phyloP scores from a whole-genome alignment of 92 coral and sea anemone genomes.

The Micromussa lordhowensis region DNA sequence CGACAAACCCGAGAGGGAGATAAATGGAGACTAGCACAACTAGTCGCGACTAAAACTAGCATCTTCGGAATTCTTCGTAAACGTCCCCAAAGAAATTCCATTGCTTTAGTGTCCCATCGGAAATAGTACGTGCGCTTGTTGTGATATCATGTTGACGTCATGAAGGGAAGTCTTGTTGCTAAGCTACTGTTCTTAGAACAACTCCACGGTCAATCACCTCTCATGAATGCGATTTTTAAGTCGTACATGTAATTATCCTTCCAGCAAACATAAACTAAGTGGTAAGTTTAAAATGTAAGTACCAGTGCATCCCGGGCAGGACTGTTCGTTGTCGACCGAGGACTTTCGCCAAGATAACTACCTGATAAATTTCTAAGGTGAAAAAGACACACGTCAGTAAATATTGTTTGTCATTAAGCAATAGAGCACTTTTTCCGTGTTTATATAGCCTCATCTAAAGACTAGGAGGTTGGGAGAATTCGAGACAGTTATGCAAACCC shows the following conservation, averaged over 20 bases:
- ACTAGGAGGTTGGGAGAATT: no score
- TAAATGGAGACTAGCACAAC: neutral
- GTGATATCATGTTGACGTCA: neutral
- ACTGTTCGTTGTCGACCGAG: conserved; percentile 72
- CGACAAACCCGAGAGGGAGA: neutral
- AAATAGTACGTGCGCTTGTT: neutral
- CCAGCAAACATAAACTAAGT: neutral
- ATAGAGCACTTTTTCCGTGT: no score
- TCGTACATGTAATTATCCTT: neutral
- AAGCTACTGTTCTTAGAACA: neutral
- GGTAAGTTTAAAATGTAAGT: neutral
- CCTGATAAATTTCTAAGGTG: conserved; percentile 71
- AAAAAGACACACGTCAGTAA: neutral
- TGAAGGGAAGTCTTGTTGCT: neutral
- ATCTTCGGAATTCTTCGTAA: neutral
- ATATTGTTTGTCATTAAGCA: no score
- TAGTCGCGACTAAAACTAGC: neutral
- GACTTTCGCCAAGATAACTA: conserved; percentile 77
- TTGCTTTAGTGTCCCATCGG: neutral
- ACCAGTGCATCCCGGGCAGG: conserved; percentile 97
- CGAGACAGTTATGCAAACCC: no score
- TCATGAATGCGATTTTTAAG: neutral
- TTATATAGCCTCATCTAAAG: no score
- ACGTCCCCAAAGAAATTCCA: neutral
- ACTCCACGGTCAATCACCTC: neutral